Evolutionary conservation across 1,140 invertebrate species (phyloP), one percentile per base, ranked within the genome.

Genomic region (Bombus balteatus): DNA sequence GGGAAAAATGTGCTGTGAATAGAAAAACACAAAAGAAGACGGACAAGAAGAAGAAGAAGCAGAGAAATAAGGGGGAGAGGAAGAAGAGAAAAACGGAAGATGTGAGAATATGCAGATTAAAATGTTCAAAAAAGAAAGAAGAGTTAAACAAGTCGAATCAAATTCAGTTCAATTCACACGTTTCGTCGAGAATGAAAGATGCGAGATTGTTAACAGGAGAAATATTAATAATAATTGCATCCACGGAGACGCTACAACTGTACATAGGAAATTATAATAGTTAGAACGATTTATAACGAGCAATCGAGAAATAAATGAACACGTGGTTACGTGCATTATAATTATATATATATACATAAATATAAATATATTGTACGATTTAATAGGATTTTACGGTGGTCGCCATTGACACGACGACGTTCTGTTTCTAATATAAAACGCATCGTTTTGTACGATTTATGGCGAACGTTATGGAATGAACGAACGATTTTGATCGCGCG

Each of bases 1-100:
- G 82, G 81, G 90, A 86, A 91, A 73, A 89, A 94, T 89, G 92
- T 94, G 92, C 92, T 94, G 92, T 94, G 93, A 93, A 91, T 93
- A 93, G 75, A 32, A 62, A 62, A 34, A 65, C 65, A 65, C 34
- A 32, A 62, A 77, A 47, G 34, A 41, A 25, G 34, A 37, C 3
- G 43, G 25, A 3, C 8, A 43, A 78, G 13, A 9, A 9, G 32
- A 28, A 47, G 22, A 47, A 15, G 47, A 59, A 47, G 15, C 47
- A 18, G 47, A 18, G 47, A 25, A 76, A 41, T 4, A 59, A 2
- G 28, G 8, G 1, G 32, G 4, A n/a, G 2, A 18, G 68, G 15
- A 12, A 5, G 25, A n/a, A 22, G 22, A 39, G 9, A 25, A n/a
- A 53, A 70, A 41, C 1, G n/a, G 37, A 62, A 28, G 57, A 62